These are phyloP conservation scores for Echinops telfairi DNA, from an alignment of 2,113 vertebrate genomes.

Conservation along the genomic window DNA sequence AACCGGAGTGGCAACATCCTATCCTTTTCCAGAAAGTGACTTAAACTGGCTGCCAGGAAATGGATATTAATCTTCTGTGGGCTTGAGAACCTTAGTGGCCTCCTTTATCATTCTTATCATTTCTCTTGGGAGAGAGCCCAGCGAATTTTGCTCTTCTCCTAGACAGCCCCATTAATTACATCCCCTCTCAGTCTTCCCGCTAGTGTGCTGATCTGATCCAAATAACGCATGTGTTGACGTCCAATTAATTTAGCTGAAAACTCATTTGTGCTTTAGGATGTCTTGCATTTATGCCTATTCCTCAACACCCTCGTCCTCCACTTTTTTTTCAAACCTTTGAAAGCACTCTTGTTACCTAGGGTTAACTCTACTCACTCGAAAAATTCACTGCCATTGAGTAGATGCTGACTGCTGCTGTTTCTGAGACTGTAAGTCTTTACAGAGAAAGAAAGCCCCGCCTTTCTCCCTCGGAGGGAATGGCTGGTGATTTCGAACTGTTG, in stretches of 20 bases:
- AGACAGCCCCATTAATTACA: not conserved
- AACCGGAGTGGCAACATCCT: not conserved
- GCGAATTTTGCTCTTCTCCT: not conserved
- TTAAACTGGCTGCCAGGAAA: conserved; percentile 26
- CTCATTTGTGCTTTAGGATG: not conserved
- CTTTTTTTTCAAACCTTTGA: conserved; percentile 7
- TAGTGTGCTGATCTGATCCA: not conserved
- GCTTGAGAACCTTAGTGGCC: not conserved
- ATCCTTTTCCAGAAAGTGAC: conserved; percentile 41
- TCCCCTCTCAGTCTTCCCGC: not conserved
- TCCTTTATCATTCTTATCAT: conserved; percentile 2
- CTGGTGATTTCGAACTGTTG: too few relatives aligned
- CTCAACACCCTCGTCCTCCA: too few relatives aligned
- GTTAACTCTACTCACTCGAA: too few relatives aligned
- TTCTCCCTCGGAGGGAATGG: too few relatives aligned
- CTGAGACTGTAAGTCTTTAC: too few relatives aligned
- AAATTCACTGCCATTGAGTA: too few relatives aligned
- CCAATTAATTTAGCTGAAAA: conserved; percentile 51
- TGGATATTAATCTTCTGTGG: not conserved
- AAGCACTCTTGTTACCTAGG: not conserved
- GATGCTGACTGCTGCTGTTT: too few relatives aligned
- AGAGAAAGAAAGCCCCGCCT: too few relatives aligned
- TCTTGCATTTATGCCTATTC: not conserved
- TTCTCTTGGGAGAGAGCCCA: not conserved
- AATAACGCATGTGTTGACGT: not conserved